A percentile compares a stretch with the other conserved stretches of the same genome.
Conservation (phyloP, 2,113 vertebrate genomes). For the Platycercus adscitus region DNA sequence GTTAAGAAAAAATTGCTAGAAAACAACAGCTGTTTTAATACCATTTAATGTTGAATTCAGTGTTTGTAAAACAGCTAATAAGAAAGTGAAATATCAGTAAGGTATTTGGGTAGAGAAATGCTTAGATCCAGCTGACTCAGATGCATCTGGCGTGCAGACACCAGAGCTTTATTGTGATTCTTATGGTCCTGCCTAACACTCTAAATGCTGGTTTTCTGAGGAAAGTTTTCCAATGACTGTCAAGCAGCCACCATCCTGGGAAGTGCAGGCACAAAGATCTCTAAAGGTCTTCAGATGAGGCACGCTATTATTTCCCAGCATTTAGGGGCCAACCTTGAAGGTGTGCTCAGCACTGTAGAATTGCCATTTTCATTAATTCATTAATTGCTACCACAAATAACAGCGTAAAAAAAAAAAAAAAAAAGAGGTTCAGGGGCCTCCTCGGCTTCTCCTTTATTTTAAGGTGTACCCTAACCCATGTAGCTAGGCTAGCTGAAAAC, state of each 20-base stretch:
- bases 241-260: not conserved
- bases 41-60: not conserved
- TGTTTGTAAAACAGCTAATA: not conserved
- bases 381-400: not conserved
- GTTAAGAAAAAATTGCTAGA: not conserved
- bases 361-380: not conserved
- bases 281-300: not conserved
- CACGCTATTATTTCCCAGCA: not conserved
- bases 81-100: not conserved
- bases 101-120: not conserved
- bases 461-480: not conserved
- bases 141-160: not conserved
- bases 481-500: not conserved
- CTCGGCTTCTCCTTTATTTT: not conserved
- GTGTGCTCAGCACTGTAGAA: not conserved
- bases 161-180: not conserved
- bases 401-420: not conserved
- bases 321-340: not conserved
- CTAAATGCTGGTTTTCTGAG: not conserved
- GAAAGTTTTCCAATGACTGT: not conserved
- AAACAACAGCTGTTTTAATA: not conserved
- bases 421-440: not conserved
- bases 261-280: not conserved
- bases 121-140: not conserved
- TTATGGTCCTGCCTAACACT: not conserved